Base-by-base conservation (phyloP, 2,888 invertebrate genomes). In the Cistogaster globosa region DNA sequence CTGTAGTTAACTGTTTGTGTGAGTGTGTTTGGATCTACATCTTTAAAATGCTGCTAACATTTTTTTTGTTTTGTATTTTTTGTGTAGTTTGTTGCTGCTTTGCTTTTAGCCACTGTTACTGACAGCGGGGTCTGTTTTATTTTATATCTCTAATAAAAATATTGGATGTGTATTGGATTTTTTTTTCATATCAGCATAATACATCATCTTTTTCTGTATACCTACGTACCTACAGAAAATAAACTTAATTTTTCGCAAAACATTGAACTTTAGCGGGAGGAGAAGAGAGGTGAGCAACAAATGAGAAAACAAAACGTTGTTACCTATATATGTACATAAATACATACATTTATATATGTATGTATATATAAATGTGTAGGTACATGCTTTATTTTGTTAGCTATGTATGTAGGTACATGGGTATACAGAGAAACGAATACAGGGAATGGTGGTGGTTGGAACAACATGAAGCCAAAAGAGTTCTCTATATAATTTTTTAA, bases 401-500 rank as follows among this genome's bases (percentile, higher is more conserved):
- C 42, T 42, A n/a, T n/a, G n/a, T n/a, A n/a, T n/a, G n/a, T n/a
- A 12, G 12, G 8, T 32, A 32, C 8, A 32, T 32, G 32, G 32
- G 32, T 32, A 42, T 2, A 42, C 7, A 42, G 12, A 42, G 42
- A 11, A 42, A 7, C 42, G 42, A 12, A 12, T 42, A 12, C 12
- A 48, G 26, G 53, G 26, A 53, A 42, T 32, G 57, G 42, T 36
- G 48, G 18, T 12, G 45, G 32, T 9, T 20, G 42, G 42, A 57
- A 36, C 18, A 62, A 16, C 58, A 53, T 22, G 2, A 42, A 58
- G 71, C 45, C 18, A 58, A n/a, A n/a, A 67, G 53, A 77, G 48
- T 68, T 79, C 67, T 77, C 77, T 67, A 83, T 77, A 60, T 45
- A 48, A 8, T 38, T n/a, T 42, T 67, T 58, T 62, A 53, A 83